phyloP scores from a whole-genome alignment of 2,113 vertebrate genomes.

The Ceyx melanurus region DNA sequence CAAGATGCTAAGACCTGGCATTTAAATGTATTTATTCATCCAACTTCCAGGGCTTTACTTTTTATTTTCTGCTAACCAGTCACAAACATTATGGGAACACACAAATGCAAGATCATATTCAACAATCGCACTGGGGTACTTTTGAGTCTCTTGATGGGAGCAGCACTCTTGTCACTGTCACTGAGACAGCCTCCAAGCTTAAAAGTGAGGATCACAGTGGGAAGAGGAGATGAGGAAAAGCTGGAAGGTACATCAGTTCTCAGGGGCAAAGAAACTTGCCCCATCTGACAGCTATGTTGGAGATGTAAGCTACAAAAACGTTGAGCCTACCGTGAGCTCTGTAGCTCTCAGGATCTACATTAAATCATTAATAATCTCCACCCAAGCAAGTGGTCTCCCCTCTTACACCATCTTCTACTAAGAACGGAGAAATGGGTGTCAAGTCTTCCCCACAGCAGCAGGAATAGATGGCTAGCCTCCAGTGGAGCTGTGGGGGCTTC shows the following conservation, averaged over 20 bases:
- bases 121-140: neutral
- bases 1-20: neutral
- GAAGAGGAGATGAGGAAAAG: neutral
- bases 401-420: rapidly evolving
- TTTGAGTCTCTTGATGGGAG: neutral
- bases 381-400: neutral
- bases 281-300: neutral
- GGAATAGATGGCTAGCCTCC: neutral
- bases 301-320: neutral
- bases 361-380: neutral
- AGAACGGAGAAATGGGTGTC: neutral
- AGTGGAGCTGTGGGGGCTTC: too few relatives aligned
- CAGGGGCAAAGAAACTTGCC: neutral
- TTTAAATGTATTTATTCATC: neutral
- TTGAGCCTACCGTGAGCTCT: neutral
- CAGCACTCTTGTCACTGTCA: neutral
- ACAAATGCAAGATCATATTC: neutral
- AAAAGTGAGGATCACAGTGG: neutral
- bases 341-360: rapidly evolving
- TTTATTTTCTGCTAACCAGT: neutral
- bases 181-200: neutral
- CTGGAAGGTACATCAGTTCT: neutral
- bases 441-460: too few relatives aligned
- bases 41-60: neutral
- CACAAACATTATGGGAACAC: neutral